Evolutionary conservation across 2,888 invertebrate genomes (phyloP), one percentile per base, ranked within the genome.

Genomic region (Sphaerophoria rueppellii): DNA sequence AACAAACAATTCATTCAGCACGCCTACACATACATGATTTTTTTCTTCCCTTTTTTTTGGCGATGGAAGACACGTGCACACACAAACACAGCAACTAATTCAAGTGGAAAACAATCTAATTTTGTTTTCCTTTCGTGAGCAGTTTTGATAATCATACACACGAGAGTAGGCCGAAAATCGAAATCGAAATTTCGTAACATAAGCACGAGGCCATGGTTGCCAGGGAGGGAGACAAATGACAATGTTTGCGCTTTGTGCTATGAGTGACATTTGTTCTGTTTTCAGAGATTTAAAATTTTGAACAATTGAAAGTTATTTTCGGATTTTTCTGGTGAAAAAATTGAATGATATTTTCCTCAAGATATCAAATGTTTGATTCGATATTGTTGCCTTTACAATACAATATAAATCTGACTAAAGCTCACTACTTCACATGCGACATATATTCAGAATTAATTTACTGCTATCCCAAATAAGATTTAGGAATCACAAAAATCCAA

Each of bases 81-180:
- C 55, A 69, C 60, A 52, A 40, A 54, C 54, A 54, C 37, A 48
- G 88, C 88, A 90, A 89, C 89, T 89, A 90, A 90, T 90, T 90
- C 90, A 89, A 90, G 90, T 90, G 90, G 90, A 90, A 90, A 90
- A 90, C 90, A 90, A 90, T 90, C 90, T 90, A 90, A 90, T 90
- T 90, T 90, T 79, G 83, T 83, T 83, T 83, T 83, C 75, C 71
- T 80, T 79, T 83, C 83, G 83, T 83, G 75, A 79, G 83, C 83
- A 83, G 72, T 83, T 83, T 65, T 83, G 67, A 76, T 79, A 83
- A 83, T 79, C 75, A 83, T 40, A 60, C 75, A 71, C 67, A 63
- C 4, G 55, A 71, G 43, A 43, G 43, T 11, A 63, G 58, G 61
- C 24, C 12, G 46, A 65, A 46, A 48, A 54, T 40, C 16, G 60